Evolutionary conservation across 2,888 invertebrate species (phyloP).

Genomic region (Himalopsyche kuldschensis): DNA sequence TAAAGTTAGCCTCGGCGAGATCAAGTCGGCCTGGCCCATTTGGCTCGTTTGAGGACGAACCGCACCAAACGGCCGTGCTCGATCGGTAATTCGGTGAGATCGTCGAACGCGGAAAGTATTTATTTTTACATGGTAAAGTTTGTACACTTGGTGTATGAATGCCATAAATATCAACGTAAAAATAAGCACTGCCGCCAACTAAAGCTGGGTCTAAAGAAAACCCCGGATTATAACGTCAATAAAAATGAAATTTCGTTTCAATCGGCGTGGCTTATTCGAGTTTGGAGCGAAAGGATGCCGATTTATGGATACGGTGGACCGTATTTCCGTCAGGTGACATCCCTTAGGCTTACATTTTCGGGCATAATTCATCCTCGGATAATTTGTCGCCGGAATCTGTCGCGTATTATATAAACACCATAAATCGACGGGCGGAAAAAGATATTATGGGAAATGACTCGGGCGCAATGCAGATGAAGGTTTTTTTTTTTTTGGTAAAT

Average conservation of each 20-base stretch:
- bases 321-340: constrained; percentile 19
- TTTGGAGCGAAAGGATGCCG: neutral
- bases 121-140: no score
- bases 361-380: neutral
- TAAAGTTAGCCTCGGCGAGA: no score
- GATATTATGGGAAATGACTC: neutral
- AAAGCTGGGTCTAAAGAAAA: neutral
- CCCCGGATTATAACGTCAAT: neutral
- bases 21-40: no score
- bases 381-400: neutral
- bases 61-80: no score
- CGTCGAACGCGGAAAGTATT: no score
- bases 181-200: neutral
- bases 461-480: neutral
- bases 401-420: neutral
- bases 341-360: constrained; percentile 14
- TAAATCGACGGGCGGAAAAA: neutral
- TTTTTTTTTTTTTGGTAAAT: no score
- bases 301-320: constrained; percentile 3
- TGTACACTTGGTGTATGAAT: neutral
- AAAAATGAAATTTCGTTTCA: neutral
- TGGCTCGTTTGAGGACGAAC: no score
- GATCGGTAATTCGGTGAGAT: no score
- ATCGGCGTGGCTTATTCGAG: neutral
- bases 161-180: neutral